phyloP scores from a whole-genome alignment of 1,140 invertebrate species.

The Papilio aristodemus region DNA sequence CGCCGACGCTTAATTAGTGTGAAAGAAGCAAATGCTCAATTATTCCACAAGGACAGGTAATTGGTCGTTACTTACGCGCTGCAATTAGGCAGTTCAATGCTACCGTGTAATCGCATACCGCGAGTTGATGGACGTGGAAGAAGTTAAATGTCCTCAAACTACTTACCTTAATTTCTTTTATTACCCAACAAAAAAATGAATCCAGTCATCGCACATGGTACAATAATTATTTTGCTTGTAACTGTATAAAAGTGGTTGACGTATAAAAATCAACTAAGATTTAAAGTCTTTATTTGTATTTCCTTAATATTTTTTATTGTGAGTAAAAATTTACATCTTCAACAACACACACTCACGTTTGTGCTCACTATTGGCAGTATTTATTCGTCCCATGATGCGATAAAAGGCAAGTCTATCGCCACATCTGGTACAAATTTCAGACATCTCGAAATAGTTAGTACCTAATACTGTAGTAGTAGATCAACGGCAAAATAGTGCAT shows the following conservation, averaged over 20 bases:
- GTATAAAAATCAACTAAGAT: neutral
- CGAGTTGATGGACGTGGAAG: conserved; percentile 23
- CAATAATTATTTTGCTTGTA: conserved; percentile 39
- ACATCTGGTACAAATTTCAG: too few relatives aligned
- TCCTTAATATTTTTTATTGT: too few relatives aligned
- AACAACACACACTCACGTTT: too few relatives aligned
- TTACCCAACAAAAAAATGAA: conserved; percentile 50
- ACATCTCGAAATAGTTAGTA: too few relatives aligned
- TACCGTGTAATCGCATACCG: conserved; percentile 49
- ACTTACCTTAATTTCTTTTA: conserved; percentile 53
- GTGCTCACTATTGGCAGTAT: too few relatives aligned
- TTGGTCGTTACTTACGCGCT: conserved; percentile 37
- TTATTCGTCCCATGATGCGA: too few relatives aligned
- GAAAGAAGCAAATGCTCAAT: conserved; percentile 15
- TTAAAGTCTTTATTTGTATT: neutral
- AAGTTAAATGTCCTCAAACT: conserved; percentile 50
- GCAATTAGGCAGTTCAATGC: conserved; percentile 46
- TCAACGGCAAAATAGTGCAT: too few relatives aligned
- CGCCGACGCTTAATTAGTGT: neutral
- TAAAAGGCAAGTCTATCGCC: too few relatives aligned
- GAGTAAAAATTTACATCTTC: too few relatives aligned
- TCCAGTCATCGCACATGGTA: conserved; percentile 41
- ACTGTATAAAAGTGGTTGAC: neutral
- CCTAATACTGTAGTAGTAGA: too few relatives aligned
- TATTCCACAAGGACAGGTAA: conserved; percentile 13